Evolutionary conservation across 1,140 invertebrate species (phyloP), one percentile per base, ranked within the genome.

Genomic region (Aethina tumida): DNA sequence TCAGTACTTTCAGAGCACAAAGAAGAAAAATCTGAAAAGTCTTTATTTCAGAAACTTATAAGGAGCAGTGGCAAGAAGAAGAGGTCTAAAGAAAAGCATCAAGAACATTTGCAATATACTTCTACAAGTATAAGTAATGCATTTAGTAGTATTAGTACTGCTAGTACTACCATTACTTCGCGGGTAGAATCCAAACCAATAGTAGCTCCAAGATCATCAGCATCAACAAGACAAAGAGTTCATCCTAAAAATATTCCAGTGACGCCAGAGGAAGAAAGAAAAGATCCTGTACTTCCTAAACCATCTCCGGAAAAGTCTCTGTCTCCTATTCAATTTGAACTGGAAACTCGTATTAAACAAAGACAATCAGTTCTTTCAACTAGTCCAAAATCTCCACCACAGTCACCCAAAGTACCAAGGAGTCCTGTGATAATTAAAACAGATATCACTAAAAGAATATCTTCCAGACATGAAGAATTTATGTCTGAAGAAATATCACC

Each of bases 41-140:
- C 76, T 13, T 78, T 81, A 49, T 75, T 80, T 55, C 71, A 74
- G 18, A 66, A 76, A 36, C 55, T 81, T 12, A 65, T 79, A 17
- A 66, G 77, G 31, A 71, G 74, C 44, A 79, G 73, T 47, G 73
- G 73, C 9, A 73, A 77, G 47, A 77, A 75, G 54, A 74, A 72
- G 43, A 73, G 67, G 68, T 57, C 14, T 50, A 58, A 45, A 40
- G 34, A 47, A 33, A n/a, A n/a, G n/a, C n/a, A n/a, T n/a, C n/a
- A n/a, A n/a, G n/a, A n/a, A n/a, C n/a, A n/a, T n/a, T n/a, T n/a
- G n/a, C n/a, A n/a, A n/a, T n/a, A n/a, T n/a, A n/a, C n/a, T n/a
- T n/a, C n/a, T n/a, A n/a, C n/a, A n/a, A n/a, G n/a, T n/a, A n/a
- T n/a, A n/a, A n/a, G n/a, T n/a, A n/a, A n/a, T n/a, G n/a, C n/a